A percentile compares a stretch with the other conserved stretches of the same genome.
Evolutionary conservation across 1,140 invertebrate species (phyloP).

Genomic region (Drosophila guanche): DNA sequence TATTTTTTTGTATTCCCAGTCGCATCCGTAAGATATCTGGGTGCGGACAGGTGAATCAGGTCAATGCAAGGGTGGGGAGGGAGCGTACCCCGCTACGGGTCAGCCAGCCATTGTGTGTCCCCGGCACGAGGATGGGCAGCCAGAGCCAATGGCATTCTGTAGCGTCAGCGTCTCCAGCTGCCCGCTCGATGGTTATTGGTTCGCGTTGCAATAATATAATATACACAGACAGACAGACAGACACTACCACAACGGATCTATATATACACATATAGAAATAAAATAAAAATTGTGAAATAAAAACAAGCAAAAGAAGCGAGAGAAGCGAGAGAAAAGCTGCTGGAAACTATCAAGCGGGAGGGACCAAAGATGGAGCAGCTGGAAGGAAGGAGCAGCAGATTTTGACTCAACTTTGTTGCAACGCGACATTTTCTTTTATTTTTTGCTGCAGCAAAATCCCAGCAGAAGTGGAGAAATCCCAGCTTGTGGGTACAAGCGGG

Average conservation of each 20-base stretch:
- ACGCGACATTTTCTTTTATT: conserved; percentile 49
- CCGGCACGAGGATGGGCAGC: conserved; percentile 42
- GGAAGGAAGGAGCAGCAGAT: conserved; percentile 20
- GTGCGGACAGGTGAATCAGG: conserved; percentile 73
- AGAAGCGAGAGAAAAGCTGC: conserved; percentile 33
- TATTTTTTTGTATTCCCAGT: too few relatives aligned
- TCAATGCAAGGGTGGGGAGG: conserved; percentile 34
- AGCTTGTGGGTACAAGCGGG: conserved; percentile 1
- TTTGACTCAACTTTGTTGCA: conserved; percentile 72
- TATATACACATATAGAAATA: conserved; percentile 27
- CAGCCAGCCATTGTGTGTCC: conserved; percentile 1
- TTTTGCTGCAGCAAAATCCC: conserved; percentile 2
- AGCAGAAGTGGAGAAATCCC: neutral
- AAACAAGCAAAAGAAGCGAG: conserved; percentile 27
- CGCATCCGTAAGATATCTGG: conserved; percentile 42
- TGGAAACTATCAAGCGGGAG: conserved; percentile 31
- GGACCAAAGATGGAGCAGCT: conserved; percentile 27
- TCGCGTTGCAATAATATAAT: conserved; percentile 81
- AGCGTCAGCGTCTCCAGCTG: conserved; percentile 64
- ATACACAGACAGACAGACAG: conserved; percentile 47
- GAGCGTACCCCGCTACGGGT: neutral
- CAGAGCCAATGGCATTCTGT: conserved; percentile 74
- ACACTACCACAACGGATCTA: conserved; percentile 4
- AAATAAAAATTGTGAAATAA: conserved; percentile 78
- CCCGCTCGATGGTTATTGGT: conserved; percentile 81